phyloP scores from a whole-genome alignment of 2,888 invertebrate species.

The Drosophila paramelanica region DNA sequence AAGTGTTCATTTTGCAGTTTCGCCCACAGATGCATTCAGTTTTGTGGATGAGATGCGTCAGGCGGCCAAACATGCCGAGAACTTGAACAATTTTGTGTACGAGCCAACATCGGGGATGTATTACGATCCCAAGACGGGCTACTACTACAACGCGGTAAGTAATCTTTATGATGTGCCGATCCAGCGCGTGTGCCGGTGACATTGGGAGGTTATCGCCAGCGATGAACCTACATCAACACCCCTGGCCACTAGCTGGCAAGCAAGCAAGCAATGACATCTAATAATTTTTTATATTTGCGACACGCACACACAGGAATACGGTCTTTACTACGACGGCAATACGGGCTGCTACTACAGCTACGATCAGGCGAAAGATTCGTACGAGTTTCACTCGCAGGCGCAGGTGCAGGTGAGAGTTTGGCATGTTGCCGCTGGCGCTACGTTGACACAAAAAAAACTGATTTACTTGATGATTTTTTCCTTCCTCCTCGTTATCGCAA shows the following conservation, averaged over 20 bases:
- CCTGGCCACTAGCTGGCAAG: slow-evolving; percentile 6
- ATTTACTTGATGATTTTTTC: slow-evolving; percentile 52
- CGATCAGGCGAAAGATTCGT: slow-evolving; percentile 90
- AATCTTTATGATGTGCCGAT: slow-evolving; percentile 65
- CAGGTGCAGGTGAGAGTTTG: slow-evolving; percentile 84
- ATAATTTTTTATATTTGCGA: slow-evolving; percentile 51
- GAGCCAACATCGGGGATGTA: slow-evolving; percentile 94
- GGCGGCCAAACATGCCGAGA: slow-evolving; percentile 90
- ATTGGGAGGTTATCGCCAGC: slow-evolving; percentile 56
- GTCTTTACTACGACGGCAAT: slow-evolving; percentile 95
- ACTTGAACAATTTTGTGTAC: slow-evolving; percentile 92
- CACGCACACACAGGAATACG: slow-evolving; percentile 90
- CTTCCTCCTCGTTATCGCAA: slow-evolving; percentile 59
- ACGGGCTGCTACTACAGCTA: slow-evolving; percentile 94
- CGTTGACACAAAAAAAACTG: slow-evolving; percentile 1
- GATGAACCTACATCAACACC: slow-evolving; percentile 45
- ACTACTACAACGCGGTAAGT: slow-evolving; percentile 94
- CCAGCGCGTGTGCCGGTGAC: slow-evolving; percentile 23
- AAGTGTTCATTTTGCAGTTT: slow-evolving; percentile 41
- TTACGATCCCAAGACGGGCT: slow-evolving; percentile 94
- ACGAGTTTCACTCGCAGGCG: slow-evolving; percentile 93
- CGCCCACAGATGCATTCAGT: slow-evolving; percentile 74
- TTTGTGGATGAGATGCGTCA: slow-evolving; percentile 91
- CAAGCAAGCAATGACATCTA: slow-evolving; percentile 5
- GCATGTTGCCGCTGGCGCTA: slow-evolving; percentile 4